Percentiles rank a stretch among this genome's conserved stretches.
Conservation (phyloP, 2,797 vertebrate genomes). For the Lutjanus argentimaculatus region DNA sequence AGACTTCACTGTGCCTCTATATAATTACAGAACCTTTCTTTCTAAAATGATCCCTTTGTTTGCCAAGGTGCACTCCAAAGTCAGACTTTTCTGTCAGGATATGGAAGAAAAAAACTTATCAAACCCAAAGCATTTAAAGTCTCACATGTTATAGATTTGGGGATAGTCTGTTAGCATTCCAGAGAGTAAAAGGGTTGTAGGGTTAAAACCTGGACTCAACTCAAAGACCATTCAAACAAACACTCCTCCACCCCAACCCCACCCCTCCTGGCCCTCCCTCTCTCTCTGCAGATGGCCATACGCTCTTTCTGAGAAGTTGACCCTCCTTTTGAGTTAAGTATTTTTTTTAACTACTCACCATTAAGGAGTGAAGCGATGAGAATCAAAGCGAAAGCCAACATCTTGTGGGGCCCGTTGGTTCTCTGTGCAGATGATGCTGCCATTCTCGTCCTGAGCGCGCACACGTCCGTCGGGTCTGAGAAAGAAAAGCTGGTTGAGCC, state of each 20-base stretch:
- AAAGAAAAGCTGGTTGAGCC: conserved; percentile 64
- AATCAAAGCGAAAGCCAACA: conserved; percentile 53
- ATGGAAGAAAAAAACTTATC: background rate
- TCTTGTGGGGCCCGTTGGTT: conserved; percentile 37
- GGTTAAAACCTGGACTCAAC: conserved; percentile 75
- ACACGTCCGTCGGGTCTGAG: conserved; percentile 56
- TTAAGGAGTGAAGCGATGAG: conserved; percentile 56
- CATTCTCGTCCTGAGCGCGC: conserved; percentile 67
- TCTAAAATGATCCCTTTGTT: conserved; percentile 68
- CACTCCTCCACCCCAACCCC: conserved; percentile 57
- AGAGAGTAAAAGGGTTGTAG: conserved; percentile 67
- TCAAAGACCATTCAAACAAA: conserved; percentile 72
- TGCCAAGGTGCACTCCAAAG: conserved; percentile 30
- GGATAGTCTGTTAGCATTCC: conserved; percentile 39
- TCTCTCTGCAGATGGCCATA: conserved; percentile 18
- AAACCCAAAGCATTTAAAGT: background rate
- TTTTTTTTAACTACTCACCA: conserved; percentile 62
- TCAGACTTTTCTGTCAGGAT: conserved; percentile 22
- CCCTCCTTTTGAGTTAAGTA: background rate
- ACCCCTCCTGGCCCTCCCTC: conserved; percentile 44
- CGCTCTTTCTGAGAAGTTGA: conserved; percentile 38
- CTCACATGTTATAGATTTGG: background rate
- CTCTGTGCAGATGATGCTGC: conserved; percentile 70
- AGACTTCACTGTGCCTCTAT: background rate
- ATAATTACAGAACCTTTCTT: background rate